Evolutionary conservation across 2,888 invertebrate genomes (phyloP).

Genomic region (Xanthia togata): DNA sequence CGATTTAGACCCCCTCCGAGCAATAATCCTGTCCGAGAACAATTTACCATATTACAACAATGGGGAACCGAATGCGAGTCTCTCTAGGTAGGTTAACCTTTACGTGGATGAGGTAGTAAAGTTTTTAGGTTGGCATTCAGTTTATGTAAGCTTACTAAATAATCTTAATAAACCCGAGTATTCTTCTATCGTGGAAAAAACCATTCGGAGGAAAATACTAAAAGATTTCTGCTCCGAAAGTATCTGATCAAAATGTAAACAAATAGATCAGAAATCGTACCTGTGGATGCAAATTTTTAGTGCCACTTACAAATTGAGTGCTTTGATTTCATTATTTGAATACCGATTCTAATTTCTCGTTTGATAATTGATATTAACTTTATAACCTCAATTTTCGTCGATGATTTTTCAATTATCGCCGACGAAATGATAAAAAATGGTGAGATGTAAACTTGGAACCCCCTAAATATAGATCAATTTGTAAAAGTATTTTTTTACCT

Average conservation of each 20-base stretch:
- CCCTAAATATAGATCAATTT: not conserved
- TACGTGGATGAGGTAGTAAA: slow-evolving; percentile 53
- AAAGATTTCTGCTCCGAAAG: slow-evolving; percentile 32
- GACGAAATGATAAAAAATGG: not conserved
- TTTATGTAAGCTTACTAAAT: slow-evolving; percentile 58
- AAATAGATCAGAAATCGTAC: not conserved
- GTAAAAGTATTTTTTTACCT: not conserved
- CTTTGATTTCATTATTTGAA: not conserved
- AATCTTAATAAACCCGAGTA: slow-evolving; percentile 60
- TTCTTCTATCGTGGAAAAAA: slow-evolving; percentile 43
- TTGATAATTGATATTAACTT: not conserved
- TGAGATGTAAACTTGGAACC: not conserved
- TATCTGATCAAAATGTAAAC: slow-evolving; percentile 2
- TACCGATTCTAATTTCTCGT: not conserved
- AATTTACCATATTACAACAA: slow-evolving; percentile 60
- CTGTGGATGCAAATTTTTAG: not conserved
- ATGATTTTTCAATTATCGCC: not conserved
- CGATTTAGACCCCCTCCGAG: slow-evolving; percentile 43
- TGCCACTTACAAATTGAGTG: not conserved
- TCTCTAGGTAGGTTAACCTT: slow-evolving; percentile 55
- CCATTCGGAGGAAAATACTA: slow-evolving; percentile 45
- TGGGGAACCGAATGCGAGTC: slow-evolving; percentile 40
- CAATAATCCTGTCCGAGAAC: slow-evolving; percentile 59
- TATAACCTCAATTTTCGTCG: not conserved
- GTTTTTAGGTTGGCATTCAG: slow-evolving; percentile 56